Percentiles rank a stretch among this genome's conserved stretches.
These are phyloP conservation scores for Epinephelus moara DNA, from an alignment of 2,113 vertebrate genomes.

Conservation along the genomic window DNA sequence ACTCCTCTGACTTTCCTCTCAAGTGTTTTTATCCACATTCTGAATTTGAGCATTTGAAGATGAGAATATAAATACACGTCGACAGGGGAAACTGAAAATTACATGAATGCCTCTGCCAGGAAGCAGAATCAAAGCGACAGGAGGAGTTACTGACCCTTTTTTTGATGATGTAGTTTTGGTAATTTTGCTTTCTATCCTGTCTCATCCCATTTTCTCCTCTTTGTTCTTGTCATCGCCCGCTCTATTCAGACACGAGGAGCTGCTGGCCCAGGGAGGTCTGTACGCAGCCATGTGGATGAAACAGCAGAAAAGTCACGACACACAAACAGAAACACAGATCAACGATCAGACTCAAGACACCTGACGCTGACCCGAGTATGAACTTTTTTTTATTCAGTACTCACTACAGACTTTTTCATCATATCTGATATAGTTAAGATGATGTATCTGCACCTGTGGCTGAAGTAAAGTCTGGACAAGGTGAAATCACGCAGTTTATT, in stretches of 20 bases:
- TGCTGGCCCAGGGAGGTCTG: conserved; percentile 85
- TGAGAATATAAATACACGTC: not conserved
- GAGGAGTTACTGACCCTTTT: not conserved
- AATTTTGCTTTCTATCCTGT: not conserved
- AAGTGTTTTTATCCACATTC: not conserved
- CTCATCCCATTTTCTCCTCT: not conserved
- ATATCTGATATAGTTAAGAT: not conserved
- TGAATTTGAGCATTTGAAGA: not conserved
- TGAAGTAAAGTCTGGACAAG: not conserved
- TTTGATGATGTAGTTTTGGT: not conserved
- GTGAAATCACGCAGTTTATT: not conserved
- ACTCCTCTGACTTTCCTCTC: not conserved
- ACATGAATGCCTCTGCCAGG: too few relatives aligned
- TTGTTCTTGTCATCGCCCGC: too few relatives aligned
- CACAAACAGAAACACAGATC: conserved; percentile 4
- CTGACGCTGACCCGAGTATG: not conserved
- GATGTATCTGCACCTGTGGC: not conserved
- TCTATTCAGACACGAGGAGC: conserved; percentile 87
- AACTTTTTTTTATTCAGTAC: not conserved
- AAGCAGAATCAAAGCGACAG: too few relatives aligned
- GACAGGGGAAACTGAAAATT: too few relatives aligned
- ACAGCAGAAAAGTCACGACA: conserved; percentile 79
- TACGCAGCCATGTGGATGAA: conserved; percentile 92
- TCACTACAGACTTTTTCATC: not conserved
- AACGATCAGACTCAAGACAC: not conserved